Conservation (phyloP, 1,140 invertebrate species). For the Calliphora vicina region DNA sequence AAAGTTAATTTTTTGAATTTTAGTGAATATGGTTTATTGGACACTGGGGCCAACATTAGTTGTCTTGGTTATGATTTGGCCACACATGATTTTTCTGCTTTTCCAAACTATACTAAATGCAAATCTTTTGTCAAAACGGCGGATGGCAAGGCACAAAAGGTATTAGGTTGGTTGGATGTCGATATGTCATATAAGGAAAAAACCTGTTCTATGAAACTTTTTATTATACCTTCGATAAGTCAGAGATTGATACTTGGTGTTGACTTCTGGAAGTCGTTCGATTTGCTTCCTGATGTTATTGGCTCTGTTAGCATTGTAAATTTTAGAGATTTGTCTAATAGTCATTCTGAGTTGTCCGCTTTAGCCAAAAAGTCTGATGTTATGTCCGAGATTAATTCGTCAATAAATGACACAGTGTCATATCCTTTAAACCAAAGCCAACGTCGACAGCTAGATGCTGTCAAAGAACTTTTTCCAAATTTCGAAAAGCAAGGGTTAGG, state of each 20-base stretch:
- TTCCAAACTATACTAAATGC: background rate
- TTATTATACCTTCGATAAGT: background rate
- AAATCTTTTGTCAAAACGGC: background rate
- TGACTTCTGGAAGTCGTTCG: conserved; percentile 18
- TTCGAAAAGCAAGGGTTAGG: conserved; percentile 27
- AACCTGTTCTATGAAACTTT: background rate
- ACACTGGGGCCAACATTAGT: background rate
- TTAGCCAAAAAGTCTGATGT: background rate
- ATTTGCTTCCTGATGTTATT: conserved; percentile 5
- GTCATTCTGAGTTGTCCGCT: background rate
- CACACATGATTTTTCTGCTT: background rate
- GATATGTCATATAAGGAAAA: background rate
- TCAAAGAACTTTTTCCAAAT: background rate
- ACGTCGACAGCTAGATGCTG: background rate
- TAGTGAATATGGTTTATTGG: background rate
- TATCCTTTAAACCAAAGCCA: background rate
- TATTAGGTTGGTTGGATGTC: background rate
- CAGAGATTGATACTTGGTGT: background rate
- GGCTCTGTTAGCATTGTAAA: background rate
- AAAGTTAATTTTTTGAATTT: conserved; percentile 14
- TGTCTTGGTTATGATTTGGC: conserved; percentile 13
- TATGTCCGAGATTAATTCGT: background rate
- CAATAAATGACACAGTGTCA: background rate
- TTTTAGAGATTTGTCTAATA: background rate
- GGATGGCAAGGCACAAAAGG: background rate